A percentile compares a stretch with the other conserved stretches of the same genome.
These are phyloP conservation scores for Poecilobothrus nobilitatus DNA, from an alignment of 2,888 invertebrate genomes.

Conservation along the genomic window DNA sequence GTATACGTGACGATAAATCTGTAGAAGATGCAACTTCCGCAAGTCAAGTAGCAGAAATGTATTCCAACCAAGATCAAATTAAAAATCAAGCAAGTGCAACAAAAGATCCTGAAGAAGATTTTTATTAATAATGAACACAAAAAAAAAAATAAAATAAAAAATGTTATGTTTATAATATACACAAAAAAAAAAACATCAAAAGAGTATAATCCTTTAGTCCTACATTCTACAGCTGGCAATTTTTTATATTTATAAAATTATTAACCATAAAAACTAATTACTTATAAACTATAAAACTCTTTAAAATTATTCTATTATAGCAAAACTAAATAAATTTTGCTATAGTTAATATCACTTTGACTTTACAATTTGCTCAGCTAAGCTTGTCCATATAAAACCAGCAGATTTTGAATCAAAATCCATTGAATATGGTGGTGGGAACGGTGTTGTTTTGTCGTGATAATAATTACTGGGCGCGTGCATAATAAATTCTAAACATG, in stretches of 20 bases:
- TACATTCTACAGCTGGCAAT: too few species aligned
- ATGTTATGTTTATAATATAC: too few species aligned
- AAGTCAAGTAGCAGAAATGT: slow-evolving; percentile 82
- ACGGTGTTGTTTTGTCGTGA: slow-evolving; percentile 65
- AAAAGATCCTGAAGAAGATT: slow-evolving; percentile 35
- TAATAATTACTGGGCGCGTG: slow-evolving; percentile 90
- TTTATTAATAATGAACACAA: slow-evolving; percentile 35
- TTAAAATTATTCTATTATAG: not conserved
- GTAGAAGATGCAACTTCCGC: slow-evolving; percentile 89
- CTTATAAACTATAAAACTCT: too few species aligned
- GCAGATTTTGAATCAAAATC: slow-evolving; percentile 46
- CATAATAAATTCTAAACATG: slow-evolving; percentile 86
- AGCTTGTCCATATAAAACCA: slow-evolving; percentile 59
- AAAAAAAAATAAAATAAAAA: not conserved
- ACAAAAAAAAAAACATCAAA: too few species aligned
- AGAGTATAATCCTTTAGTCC: not conserved
- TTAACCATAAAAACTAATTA: not conserved
- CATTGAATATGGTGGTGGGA: slow-evolving; percentile 50
- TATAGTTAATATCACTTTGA: not conserved
- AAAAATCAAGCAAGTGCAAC: slow-evolving; percentile 51
- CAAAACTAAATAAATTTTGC: not conserved
- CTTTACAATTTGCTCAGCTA: slow-evolving; percentile 35
- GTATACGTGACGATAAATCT: slow-evolving; percentile 83
- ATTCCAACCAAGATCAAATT: slow-evolving; percentile 86
- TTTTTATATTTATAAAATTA: not conserved